These are phyloP conservation scores for Eutolmus rufibarbis DNA, from an alignment of 2,888 invertebrate species.

Conservation along the genomic window DNA sequence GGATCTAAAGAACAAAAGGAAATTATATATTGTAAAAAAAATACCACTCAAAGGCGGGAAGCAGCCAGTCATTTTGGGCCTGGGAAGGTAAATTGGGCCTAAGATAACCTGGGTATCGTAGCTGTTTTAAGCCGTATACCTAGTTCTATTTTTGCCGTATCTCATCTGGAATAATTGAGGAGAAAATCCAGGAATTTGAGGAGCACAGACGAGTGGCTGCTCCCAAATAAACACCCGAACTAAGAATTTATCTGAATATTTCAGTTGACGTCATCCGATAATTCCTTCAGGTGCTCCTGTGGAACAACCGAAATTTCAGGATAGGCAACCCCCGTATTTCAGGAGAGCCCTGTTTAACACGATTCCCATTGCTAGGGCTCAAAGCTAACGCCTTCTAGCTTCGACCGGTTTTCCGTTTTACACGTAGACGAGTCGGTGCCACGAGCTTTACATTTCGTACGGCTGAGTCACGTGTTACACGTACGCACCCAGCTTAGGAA, in stretches of 20 bases:
- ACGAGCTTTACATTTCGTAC: neutral
- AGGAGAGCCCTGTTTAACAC: neutral
- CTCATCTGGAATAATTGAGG: neutral
- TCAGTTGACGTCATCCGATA: neutral
- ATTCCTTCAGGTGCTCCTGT: neutral
- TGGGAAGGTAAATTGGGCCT: neutral
- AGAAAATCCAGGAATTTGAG: neutral
- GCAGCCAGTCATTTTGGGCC: neutral
- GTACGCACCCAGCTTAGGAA: constrained; percentile 26
- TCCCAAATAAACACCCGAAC: neutral
- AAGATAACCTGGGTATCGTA: neutral
- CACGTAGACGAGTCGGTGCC: neutral
- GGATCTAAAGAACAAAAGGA: neutral
- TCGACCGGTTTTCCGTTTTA: neutral
- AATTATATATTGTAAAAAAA: neutral
- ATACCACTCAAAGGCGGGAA: neutral
- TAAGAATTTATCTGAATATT: neutral
- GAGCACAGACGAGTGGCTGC: neutral
- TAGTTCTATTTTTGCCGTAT: neutral
- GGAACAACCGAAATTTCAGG: neutral
- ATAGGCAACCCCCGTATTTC: neutral
- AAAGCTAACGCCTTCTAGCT: neutral
- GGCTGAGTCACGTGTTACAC: constrained; percentile 34
- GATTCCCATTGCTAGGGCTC: neutral
- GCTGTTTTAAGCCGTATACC: neutral